Percentiles rank a stretch among this genome's conserved stretches.
Conservation (phyloP, 2,113 vertebrate genomes). For the Chionodraco myersi region DNA sequence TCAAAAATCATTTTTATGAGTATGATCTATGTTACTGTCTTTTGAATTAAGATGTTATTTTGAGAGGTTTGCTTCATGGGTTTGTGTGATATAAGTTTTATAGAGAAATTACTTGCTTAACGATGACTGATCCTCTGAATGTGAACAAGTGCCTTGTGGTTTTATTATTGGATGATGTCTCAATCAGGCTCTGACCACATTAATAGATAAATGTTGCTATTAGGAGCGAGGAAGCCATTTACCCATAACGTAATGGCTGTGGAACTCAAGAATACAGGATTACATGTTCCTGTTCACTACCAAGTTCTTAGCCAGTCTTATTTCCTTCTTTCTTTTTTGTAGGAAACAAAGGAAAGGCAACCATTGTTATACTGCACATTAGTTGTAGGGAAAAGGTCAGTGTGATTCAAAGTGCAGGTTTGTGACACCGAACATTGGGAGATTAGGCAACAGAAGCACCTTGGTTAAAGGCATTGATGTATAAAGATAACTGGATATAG, state of each 20-base stretch:
- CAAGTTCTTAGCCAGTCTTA: too few species aligned
- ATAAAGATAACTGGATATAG: too few species aligned
- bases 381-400: background rate
- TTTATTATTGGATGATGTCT: slow-evolving; percentile 35
- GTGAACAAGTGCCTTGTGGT: slow-evolving; percentile 38
- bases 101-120: slow-evolving; percentile 1
- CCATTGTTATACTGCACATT: background rate
- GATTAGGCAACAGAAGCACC: background rate
- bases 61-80: background rate
- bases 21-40: slow-evolving; percentile 16
- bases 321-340: background rate
- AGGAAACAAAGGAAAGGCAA: background rate
- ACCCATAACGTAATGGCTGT: slow-evolving; percentile 34
- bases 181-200: slow-evolving; percentile 17
- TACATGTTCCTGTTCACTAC: too few species aligned
- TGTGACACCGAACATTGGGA: background rate
- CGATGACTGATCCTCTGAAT: slow-evolving; percentile 41
- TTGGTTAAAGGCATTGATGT: background rate
- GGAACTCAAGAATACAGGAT: background rate
- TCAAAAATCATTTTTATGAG: slow-evolving; percentile 4
- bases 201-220: slow-evolving; percentile 32
- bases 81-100: slow-evolving; percentile 24
- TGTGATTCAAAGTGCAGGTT: background rate
- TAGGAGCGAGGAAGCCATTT: slow-evolving; percentile 26
- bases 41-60: slow-evolving; percentile 27